Conservation (phyloP, 1,140 invertebrate genomes). For the Helicoverpa armigera region DNA sequence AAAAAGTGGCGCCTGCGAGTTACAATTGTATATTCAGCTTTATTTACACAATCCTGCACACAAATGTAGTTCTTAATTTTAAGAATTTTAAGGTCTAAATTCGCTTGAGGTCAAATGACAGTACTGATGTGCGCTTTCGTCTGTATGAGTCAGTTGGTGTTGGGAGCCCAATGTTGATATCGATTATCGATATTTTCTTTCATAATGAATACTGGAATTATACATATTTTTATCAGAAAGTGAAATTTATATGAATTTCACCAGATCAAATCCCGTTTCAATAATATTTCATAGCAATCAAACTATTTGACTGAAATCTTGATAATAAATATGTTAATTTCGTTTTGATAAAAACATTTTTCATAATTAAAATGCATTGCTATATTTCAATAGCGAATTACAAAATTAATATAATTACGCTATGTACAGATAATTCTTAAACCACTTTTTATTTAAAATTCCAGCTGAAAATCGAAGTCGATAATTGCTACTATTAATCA, state of each 20-base stretch:
- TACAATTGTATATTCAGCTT: slow-evolving; percentile 57
- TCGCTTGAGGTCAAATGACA: background rate
- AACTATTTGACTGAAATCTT: too few relatives aligned
- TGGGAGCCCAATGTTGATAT: background rate
- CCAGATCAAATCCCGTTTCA: too few relatives aligned
- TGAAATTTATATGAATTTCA: too few relatives aligned
- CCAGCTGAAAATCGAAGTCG: background rate
- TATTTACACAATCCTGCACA: slow-evolving; percentile 41
- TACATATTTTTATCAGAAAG: background rate
- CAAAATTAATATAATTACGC: background rate
- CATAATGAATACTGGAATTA: too few relatives aligned
- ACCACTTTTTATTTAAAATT: background rate
- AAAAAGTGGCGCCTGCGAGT: slow-evolving; percentile 59
- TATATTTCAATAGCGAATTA: too few relatives aligned
- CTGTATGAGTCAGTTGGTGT: background rate
- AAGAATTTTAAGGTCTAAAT: background rate
- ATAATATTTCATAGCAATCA: too few relatives aligned
- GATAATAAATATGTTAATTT: too few relatives aligned
- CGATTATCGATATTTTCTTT: slow-evolving; percentile 42
- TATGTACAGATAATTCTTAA: too few relatives aligned
- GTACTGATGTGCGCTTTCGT: slow-evolving; percentile 18
- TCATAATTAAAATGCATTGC: too few relatives aligned
- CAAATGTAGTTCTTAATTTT: slow-evolving; percentile 13
- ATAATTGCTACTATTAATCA: background rate
- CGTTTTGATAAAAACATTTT: too few relatives aligned